phyloP scores from a whole-genome alignment of 92 coral and sea anemone species.

The Blastomussa wellsi region DNA sequence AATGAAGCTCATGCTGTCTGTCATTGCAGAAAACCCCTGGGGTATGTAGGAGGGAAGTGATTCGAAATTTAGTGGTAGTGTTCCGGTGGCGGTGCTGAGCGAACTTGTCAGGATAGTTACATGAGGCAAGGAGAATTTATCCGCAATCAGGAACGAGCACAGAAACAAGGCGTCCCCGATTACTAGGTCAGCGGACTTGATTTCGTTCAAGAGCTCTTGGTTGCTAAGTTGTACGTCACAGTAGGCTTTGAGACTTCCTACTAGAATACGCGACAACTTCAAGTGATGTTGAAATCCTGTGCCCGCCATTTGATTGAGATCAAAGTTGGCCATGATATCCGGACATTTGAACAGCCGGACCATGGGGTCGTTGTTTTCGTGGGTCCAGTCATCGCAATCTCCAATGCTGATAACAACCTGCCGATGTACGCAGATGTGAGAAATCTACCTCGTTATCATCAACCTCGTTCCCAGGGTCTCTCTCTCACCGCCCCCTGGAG shows the following conservation, averaged over 20 bases:
- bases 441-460: no score
- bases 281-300: no score
- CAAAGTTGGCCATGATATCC: no score
- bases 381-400: no score
- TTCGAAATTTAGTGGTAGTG: slow-evolving; percentile 1
- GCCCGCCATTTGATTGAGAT: no score
- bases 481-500: no score
- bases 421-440: no score
- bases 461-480: no score
- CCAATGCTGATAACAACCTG: no score
- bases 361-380: no score
- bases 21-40: slow-evolving; percentile 15
- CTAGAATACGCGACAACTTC: no score
- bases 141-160: slow-evolving; percentile 55
- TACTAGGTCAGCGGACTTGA: slow-evolving; percentile 39
- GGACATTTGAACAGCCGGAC: no score
- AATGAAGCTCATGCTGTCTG: slow-evolving; percentile 32
- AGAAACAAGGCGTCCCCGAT: slow-evolving; percentile 49
- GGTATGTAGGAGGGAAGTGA: slow-evolving; percentile 45
- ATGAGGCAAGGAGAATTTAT: slow-evolving; percentile 44
- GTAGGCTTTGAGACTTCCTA: background rate
- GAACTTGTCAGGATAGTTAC: slow-evolving; percentile 24
- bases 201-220: slow-evolving; percentile 15
- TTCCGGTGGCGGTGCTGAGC: background rate
- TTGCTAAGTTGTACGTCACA: slow-evolving; percentile 40